Evolutionary conservation across 2,113 vertebrate genomes (phyloP).

Genomic region (Nibea coibor): DNA sequence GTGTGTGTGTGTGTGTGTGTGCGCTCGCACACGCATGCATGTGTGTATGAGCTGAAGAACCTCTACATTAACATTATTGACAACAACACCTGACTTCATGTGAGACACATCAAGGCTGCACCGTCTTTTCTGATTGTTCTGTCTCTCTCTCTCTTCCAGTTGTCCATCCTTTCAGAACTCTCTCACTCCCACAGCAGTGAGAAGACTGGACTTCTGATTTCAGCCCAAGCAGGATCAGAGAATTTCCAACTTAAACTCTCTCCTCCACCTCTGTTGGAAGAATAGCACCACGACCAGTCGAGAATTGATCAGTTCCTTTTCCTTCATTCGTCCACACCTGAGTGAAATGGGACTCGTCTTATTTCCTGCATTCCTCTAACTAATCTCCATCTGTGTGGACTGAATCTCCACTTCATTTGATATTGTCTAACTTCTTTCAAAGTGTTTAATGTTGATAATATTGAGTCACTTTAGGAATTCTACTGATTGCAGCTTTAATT

Average conservation of each 20-base stretch:
- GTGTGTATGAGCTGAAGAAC: too few species aligned
- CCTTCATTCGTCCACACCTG: background rate
- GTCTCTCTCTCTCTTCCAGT: conserved; percentile 76
- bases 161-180: conserved; percentile 92
- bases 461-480: background rate
- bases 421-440: background rate
- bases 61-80: too few species aligned
- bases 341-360: background rate
- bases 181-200: conserved; percentile 83
- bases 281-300: conserved; percentile 71
- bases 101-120: background rate
- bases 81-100: too few species aligned
- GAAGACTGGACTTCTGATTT: conserved; percentile 80
- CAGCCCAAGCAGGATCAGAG: conserved; percentile 83
- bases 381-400: background rate
- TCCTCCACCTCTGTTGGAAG: conserved; percentile 89
- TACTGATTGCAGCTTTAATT: conserved; percentile 7
- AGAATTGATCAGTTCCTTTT: background rate
- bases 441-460: background rate
- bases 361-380: background rate
- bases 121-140: background rate
- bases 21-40: too few species aligned
- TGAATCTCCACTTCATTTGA: background rate
- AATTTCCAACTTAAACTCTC: conserved; percentile 91
- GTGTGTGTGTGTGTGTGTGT: background rate